Evolutionary conservation across 2,797 vertebrate genomes (phyloP), one percentile per base, ranked within the genome.

Genomic region (Acanthis flammea): DNA sequence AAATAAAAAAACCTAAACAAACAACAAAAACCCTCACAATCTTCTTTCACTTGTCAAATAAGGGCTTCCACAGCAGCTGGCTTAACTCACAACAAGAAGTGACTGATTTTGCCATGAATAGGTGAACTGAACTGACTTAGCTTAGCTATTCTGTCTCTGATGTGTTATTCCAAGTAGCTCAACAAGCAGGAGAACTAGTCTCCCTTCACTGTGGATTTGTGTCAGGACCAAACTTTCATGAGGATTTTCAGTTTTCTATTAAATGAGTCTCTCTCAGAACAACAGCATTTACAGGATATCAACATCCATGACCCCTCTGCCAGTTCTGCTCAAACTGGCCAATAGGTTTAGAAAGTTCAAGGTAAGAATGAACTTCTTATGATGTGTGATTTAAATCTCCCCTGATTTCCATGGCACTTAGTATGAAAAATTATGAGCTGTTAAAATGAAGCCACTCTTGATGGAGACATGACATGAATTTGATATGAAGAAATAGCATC

Each of bases 301-400:
- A 57, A n/a, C 0, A 0, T 12, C 12, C 21, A 31, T 4, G 8
- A 55, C 12, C 33, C 33, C 17, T 45, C 37, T 73, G 9, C 3
- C 28, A 25, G 10, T 47, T 73, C 13, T 35, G 19, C 30, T 65
- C 31, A 60, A 86, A 84, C 2, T 55, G 6, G 5, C 9, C 21
- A 14, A 39, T 3, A 16, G 7, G 4, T 55, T 61, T 70, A 74
- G 57, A 70, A 87, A 31, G 19, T 53, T 42, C 5, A 19, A 48
- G 5, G 1, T 81, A 19, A 70, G 42, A 80, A 84, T n/a, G 4
- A 84, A 51, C 8, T 72, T 50, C 37, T 61, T 72, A 9, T 19
- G 8, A 55, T 19, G 3, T 14, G 4, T 30, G 13, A 50, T 8
- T 8, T 65, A 62, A 85, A 55, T 12, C 2, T 2, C 5, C 15